Evolutionary conservation across 2,113 vertebrate species (phyloP).

Genomic region (Platichthys flesus): DNA sequence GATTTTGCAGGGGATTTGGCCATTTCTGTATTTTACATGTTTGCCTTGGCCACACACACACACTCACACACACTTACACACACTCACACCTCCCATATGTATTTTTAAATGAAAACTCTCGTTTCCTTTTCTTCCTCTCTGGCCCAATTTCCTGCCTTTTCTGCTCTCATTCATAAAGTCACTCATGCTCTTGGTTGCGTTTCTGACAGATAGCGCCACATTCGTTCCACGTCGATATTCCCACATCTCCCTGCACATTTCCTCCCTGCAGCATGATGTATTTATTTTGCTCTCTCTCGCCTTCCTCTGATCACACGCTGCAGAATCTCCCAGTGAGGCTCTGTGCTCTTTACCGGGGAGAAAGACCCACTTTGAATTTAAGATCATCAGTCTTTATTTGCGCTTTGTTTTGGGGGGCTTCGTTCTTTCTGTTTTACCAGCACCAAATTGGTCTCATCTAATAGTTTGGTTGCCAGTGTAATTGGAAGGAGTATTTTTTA

Average conservation of each 20-base stretch:
- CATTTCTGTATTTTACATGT: conserved; percentile 13
- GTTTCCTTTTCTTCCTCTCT: conserved; percentile 15
- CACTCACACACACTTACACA: not conserved
- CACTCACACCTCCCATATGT: not conserved
- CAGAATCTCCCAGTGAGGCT: not conserved
- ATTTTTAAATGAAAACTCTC: conserved; percentile 11
- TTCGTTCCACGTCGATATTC: conserved; percentile 47
- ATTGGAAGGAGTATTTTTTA: conserved; percentile 40
- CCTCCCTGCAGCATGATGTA: conserved; percentile 50
- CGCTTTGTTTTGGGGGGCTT: conserved; percentile 4
- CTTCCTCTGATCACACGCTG: conserved; percentile 19
- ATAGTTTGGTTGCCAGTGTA: conserved; percentile 23
- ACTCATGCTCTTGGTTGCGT: not conserved
- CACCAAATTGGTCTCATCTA: conserved; percentile 30
- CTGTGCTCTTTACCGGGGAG: conserved; percentile 12
- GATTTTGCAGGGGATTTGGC: conserved; percentile 11
- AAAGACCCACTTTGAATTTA: conserved; percentile 16
- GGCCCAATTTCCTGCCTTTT: conserved; percentile 30
- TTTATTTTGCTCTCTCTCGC: conserved; percentile 47
- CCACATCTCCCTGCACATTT: conserved; percentile 59
- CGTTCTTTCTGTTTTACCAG: not conserved
- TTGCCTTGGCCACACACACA: not conserved
- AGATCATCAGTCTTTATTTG: conserved; percentile 52
- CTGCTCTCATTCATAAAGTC: conserved; percentile 19
- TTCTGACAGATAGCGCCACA: conserved; percentile 49